Evolutionary conservation across 30 jellyfish, hydroid and myxozoan species (phyloP).

Genomic region (Aurelia sp.): DNA sequence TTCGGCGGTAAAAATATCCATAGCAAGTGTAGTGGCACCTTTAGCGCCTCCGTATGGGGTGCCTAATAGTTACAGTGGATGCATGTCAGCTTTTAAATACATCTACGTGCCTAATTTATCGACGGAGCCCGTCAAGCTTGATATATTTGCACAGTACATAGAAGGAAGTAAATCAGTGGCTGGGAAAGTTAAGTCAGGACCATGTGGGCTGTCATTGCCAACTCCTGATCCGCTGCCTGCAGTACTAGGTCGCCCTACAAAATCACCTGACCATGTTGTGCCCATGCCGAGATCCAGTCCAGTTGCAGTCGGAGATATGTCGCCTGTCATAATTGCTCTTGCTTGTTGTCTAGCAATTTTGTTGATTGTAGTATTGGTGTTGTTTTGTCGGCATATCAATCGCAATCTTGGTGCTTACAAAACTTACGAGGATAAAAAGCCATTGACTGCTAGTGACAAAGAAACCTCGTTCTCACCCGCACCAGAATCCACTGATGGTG

Average conservation of each 20-base stretch:
- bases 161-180: slow-evolving; percentile 9
- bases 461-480: slow-evolving; percentile 36
- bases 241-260: slow-evolving; percentile 50
- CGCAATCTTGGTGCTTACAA: slow-evolving; percentile 75
- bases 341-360: slow-evolving; percentile 47
- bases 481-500: slow-evolving; percentile 48
- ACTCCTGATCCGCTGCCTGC: slow-evolving; percentile 66
- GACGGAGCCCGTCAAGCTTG: slow-evolving; percentile 38
- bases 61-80: slow-evolving; percentile 53
- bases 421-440: slow-evolving; percentile 70
- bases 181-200: slow-evolving; percentile 49
- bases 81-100: slow-evolving; percentile 69
- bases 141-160: slow-evolving; percentile 38
- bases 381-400: slow-evolving; percentile 60
- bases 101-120: slow-evolving; percentile 26
- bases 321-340: slow-evolving; percentile 27
- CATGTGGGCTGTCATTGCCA: slow-evolving; percentile 61
- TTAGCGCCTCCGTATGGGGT: slow-evolving; percentile 23
- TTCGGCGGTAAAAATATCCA: slow-evolving; percentile 51
- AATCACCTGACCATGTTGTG: slow-evolving; percentile 12
- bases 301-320: slow-evolving; percentile 10
- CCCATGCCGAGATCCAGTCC: slow-evolving; percentile 22
- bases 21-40: slow-evolving; percentile 42
- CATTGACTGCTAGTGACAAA: slow-evolving; percentile 30
- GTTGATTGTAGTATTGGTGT: slow-evolving; percentile 31